These are phyloP conservation scores for Ridgeia piscesae DNA, from an alignment of 1,140 invertebrate species.

Conservation along the genomic window DNA sequence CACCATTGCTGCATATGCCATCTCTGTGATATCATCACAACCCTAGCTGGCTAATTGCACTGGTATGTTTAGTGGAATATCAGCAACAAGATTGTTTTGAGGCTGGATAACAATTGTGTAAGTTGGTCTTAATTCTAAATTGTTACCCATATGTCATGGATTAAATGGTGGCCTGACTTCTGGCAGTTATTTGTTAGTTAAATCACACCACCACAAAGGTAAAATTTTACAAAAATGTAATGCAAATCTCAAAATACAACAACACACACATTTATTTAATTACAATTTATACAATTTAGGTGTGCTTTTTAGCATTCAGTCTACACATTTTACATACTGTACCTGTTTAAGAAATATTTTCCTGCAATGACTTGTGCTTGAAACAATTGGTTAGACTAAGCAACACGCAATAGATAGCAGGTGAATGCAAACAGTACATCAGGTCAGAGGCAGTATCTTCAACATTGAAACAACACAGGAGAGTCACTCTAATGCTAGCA, in stretches of 20 bases:
- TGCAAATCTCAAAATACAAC: too few relatives aligned
- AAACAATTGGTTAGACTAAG: background rate
- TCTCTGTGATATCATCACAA: background rate
- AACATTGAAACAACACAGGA: too few relatives aligned
- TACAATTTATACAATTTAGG: too few relatives aligned
- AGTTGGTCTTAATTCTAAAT: background rate
- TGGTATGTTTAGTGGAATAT: background rate
- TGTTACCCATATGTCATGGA: background rate
- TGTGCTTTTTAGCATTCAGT: background rate
- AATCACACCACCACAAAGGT: background rate
- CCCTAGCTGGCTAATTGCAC: background rate
- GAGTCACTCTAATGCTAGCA: too few relatives aligned
- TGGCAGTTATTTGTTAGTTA: background rate
- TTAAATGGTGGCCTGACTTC: background rate
- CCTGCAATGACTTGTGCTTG: background rate
- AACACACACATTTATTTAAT: too few relatives aligned
- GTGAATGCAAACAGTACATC: background rate
- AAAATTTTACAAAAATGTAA: too few relatives aligned
- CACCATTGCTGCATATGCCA: background rate
- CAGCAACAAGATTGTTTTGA: background rate
- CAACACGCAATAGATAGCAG: background rate
- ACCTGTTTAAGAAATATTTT: background rate
- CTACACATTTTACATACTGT: background rate
- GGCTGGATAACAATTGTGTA: background rate
- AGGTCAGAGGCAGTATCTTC: too few relatives aligned